phyloP scores from a whole-genome alignment of 2,797 vertebrate species.

The Phoxinus dragarum region DNA sequence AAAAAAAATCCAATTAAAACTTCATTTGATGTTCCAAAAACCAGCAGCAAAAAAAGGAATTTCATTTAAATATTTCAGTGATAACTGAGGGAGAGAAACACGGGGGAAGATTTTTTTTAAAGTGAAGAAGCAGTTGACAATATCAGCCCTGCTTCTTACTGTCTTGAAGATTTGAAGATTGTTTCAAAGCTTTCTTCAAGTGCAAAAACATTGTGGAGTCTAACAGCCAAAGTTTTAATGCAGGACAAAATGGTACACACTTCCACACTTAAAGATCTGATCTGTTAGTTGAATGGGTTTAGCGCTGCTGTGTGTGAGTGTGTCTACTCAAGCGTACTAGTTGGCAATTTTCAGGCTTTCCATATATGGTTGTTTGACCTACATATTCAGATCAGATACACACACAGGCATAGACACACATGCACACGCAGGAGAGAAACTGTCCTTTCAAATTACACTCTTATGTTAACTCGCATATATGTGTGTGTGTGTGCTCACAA shows the following conservation, averaged over 20 bases:
- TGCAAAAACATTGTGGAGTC: constrained; percentile 14
- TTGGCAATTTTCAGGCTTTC: constrained; percentile 50
- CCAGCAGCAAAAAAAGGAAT: constrained; percentile 69
- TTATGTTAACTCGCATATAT: constrained; percentile 53
- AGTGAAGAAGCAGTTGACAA: constrained; percentile 50
- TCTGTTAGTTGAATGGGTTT: constrained; percentile 22
- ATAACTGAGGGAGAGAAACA: constrained; percentile 68
- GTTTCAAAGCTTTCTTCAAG: constrained; percentile 47
- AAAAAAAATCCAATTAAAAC: constrained; percentile 81
- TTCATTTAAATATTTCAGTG: constrained; percentile 76
- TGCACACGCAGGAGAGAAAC: constrained; percentile 38
- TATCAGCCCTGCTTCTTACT: constrained; percentile 39
- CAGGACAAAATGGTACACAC: constrained; percentile 16
- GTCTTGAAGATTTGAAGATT: constrained; percentile 38
- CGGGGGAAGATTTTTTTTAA: constrained; percentile 58
- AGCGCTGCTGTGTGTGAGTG: constrained; percentile 6
- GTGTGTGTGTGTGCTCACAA: constrained; percentile 24
- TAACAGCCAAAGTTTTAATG: constrained; percentile 26
- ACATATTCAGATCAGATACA: constrained; percentile 53
- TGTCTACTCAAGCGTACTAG: constrained; percentile 47
- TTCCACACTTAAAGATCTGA: constrained; percentile 9
- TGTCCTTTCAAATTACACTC: constrained; percentile 58
- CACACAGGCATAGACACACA: constrained; percentile 29
- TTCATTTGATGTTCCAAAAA: constrained; percentile 71
- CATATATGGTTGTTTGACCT: constrained; percentile 57